Evolutionary conservation across 1,140 invertebrate species (phyloP), one percentile per base, ranked within the genome.

Genomic region (Hycleus phaleratus): DNA sequence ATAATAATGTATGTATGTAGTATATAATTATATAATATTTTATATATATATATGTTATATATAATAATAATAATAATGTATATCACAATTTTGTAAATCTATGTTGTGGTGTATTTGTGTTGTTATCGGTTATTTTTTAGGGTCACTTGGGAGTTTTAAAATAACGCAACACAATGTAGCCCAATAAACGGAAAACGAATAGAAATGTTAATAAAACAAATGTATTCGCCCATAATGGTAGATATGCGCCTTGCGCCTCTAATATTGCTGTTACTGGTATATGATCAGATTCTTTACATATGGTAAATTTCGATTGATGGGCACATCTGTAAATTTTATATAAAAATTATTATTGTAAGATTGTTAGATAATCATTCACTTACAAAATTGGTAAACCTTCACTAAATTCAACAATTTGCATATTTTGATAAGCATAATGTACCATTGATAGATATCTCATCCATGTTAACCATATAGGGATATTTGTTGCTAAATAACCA

Each of bases 381-480:
- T 79, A 91, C 87, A 71, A 71, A 47, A 91, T 83, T 40, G 81
- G 79, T 46, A 81, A 75, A 63, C 86, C 88, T 70, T 85, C 80
- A 56, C 81, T 79, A 69, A 91, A 91, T 71, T 93, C 89, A 7
- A 91, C 78, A 59, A 89, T 87, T 73, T 91, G 86, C 87, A 91
- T 90, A 70, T 90, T 90, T 70, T 90, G 85, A 71, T 87, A 92
- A 47, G 88, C 88, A 72, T 91, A 92, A 71, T 91, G 86, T 10
- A 91, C 85, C 82, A 93, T 86, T 39, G 83, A 84, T 46, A 85
- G 77, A 68, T 90, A 90, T 57, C 85, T 82, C 65, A 88, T 81
- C 88, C 88, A 91, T 58, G 83, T 82, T n/a, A 92, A 70, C 82
- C 87, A 89, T 44, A 80, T 74, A 38, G 88, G 87, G 58, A 93